Evolutionary conservation across 2,797 vertebrate species (phyloP).

Genomic region (Odontamblyopus rebecca): DNA sequence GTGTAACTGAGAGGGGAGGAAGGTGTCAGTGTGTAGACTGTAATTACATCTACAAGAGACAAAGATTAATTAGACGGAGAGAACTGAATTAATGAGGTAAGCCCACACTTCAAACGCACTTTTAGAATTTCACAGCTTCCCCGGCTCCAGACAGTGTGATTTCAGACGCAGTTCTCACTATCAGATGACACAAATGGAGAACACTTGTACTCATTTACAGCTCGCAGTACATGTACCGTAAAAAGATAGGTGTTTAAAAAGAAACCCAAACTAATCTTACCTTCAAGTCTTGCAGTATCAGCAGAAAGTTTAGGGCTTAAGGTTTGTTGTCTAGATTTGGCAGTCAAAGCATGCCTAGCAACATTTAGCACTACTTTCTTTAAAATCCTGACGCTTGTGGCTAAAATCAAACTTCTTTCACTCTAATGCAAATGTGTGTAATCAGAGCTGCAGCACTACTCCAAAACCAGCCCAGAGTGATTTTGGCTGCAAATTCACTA

Average conservation of each 20-base stretch:
- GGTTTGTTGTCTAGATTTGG: slow-evolving; percentile 19
- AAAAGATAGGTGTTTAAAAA: slow-evolving; percentile 1
- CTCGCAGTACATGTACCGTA: not conserved
- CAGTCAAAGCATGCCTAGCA: slow-evolving; percentile 16
- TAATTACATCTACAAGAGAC: slow-evolving; percentile 68
- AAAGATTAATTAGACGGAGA: slow-evolving; percentile 71
- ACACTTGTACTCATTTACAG: slow-evolving; percentile 4
- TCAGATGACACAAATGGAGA: slow-evolving; percentile 1
- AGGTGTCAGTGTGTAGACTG: slow-evolving; percentile 52
- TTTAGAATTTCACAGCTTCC: slow-evolving; percentile 43
- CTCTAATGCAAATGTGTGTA: slow-evolving; percentile 26
- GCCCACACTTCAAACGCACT: slow-evolving; percentile 39
- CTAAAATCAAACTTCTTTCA: slow-evolving; percentile 28
- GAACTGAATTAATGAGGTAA: slow-evolving; percentile 62
- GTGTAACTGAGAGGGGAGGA: slow-evolving; percentile 28
- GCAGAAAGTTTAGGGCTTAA: slow-evolving; percentile 12
- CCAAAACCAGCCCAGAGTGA: slow-evolving; percentile 16
- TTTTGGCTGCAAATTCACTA: slow-evolving; percentile 8
- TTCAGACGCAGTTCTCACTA: not conserved
- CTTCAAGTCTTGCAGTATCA: not conserved
- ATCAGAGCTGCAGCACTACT: slow-evolving; percentile 20
- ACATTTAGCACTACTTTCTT: slow-evolving; percentile 19
- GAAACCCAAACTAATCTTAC: slow-evolving; percentile 20
- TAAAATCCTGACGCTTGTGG: not conserved
- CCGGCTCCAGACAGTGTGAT: slow-evolving; percentile 14